phyloP scores from a whole-genome alignment of 2,113 vertebrate species.

The Upupa epops region DNA sequence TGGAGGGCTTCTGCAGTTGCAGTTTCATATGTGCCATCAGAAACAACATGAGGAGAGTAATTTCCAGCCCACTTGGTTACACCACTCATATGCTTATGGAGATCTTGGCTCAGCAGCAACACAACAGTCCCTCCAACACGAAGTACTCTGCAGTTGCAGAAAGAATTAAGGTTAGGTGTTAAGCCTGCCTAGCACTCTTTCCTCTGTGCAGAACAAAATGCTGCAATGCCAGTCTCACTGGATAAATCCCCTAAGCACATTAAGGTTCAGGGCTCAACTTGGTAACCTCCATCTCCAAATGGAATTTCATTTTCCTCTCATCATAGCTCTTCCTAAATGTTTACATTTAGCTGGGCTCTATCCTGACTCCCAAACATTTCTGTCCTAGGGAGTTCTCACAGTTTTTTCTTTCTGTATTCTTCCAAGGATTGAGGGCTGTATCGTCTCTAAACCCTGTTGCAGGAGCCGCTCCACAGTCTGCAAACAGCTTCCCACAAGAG shows the following conservation, averaged over 20 bases:
- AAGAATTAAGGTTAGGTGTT: not conserved
- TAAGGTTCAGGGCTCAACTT: not conserved
- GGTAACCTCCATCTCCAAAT: not conserved
- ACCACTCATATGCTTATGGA: conserved; percentile 62
- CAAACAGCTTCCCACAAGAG: not conserved
- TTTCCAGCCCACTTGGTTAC: not conserved
- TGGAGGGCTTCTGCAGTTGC: not conserved
- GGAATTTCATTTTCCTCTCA: not conserved
- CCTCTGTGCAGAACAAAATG: not conserved
- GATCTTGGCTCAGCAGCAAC: conserved; percentile 83
- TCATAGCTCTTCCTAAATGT: not conserved
- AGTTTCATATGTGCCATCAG: not conserved
- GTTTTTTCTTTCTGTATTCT: not conserved
- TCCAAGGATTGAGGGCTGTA: not conserved
- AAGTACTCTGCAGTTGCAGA: conserved; percentile 78
- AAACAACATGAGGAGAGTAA: not conserved
- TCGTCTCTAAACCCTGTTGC: not conserved
- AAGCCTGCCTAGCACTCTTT: not conserved
- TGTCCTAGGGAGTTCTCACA: not conserved
- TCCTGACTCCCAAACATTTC: not conserved
- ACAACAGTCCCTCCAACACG: conserved; percentile 79
- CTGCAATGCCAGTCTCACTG: not conserved
- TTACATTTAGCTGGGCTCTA: not conserved
- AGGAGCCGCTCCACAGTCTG: not conserved
- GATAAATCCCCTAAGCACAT: not conserved